phyloP scores from a whole-genome alignment of 2,888 invertebrate genomes.

The Branchipolynoe longqiensis region DNA sequence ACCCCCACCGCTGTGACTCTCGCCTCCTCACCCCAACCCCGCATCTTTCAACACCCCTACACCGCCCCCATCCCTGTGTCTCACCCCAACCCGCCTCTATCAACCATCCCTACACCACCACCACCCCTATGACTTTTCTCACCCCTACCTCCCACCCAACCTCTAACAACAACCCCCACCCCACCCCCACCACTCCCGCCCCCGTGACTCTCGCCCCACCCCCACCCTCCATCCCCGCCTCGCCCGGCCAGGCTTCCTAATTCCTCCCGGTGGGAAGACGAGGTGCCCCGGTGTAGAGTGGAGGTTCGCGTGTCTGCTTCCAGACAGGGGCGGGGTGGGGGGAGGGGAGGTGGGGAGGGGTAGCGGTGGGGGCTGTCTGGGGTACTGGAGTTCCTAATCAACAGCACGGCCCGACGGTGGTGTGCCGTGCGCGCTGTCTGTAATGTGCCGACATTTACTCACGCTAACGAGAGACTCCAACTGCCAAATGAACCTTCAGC shows the following conservation, averaged over 20 bases:
- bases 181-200: background rate
- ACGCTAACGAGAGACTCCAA: constrained; percentile 13
- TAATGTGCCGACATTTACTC: constrained; percentile 28
- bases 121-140: too few relatives aligned
- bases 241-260: background rate
- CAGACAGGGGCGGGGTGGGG: background rate
- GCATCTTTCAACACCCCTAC: too few relatives aligned
- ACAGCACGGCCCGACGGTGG: background rate
- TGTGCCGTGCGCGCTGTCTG: background rate
- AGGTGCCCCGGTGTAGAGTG: constrained; percentile 5
- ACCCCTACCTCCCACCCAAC: too few relatives aligned
- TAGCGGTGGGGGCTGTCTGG: background rate
- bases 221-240: background rate
- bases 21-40: too few relatives aligned
- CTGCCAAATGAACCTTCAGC: constrained; percentile 28
- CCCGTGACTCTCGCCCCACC: background rate
- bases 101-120: too few relatives aligned
- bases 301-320: background rate
- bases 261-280: background rate
- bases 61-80: too few relatives aligned
- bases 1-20: too few relatives aligned
- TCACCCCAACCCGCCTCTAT: too few relatives aligned
- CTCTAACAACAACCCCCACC: background rate
- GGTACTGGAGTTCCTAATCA: constrained; percentile 8
- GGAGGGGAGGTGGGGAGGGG: background rate